A percentile compares a stretch with the other conserved stretches of the same genome.
Conservation (phyloP, 2,888 invertebrate species). For the Digitonthophagus gazella region DNA sequence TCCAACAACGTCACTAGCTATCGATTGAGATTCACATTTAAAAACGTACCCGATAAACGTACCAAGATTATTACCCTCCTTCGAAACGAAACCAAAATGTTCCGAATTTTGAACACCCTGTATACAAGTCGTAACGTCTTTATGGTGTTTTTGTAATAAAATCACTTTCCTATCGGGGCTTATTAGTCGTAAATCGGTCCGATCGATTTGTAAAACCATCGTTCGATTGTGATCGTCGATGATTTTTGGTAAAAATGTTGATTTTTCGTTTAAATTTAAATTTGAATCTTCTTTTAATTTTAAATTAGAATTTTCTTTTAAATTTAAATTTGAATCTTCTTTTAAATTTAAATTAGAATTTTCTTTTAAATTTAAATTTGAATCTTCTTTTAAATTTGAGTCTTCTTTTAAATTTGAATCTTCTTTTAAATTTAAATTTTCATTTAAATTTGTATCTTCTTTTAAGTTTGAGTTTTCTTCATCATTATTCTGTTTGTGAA, state of each 20-base stretch:
- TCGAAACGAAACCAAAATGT: slow-evolving; percentile 91
- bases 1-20: slow-evolving; percentile 74
- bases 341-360: slow-evolving; percentile 11
- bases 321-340: too few relatives aligned
- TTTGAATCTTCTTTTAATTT: neutral
- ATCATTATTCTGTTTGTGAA: slow-evolving; percentile 27
- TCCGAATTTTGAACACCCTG: slow-evolving; percentile 77
- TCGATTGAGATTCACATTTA: slow-evolving; percentile 82
- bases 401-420: too few relatives aligned
- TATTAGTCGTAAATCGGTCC: slow-evolving; percentile 82
- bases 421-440: neutral
- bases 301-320: neutral
- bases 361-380: neutral
- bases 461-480: slow-evolving; percentile 64
- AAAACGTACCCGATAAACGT: slow-evolving; percentile 84
- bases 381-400: neutral
- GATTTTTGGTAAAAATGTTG: slow-evolving; percentile 24
- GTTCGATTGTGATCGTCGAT: slow-evolving; percentile 78
- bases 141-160: slow-evolving; percentile 81
- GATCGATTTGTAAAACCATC: slow-evolving; percentile 90
- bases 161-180: slow-evolving; percentile 91
- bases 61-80: slow-evolving; percentile 61
- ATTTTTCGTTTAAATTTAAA: slow-evolving; percentile 25
- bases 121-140: slow-evolving; percentile 85
- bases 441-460: too few relatives aligned